Percentiles rank a stretch among this genome's conserved stretches.
These are phyloP conservation scores for Drepanosiphum platanoidis DNA, from an alignment of 2,888 invertebrate genomes.

Conservation along the genomic window DNA sequence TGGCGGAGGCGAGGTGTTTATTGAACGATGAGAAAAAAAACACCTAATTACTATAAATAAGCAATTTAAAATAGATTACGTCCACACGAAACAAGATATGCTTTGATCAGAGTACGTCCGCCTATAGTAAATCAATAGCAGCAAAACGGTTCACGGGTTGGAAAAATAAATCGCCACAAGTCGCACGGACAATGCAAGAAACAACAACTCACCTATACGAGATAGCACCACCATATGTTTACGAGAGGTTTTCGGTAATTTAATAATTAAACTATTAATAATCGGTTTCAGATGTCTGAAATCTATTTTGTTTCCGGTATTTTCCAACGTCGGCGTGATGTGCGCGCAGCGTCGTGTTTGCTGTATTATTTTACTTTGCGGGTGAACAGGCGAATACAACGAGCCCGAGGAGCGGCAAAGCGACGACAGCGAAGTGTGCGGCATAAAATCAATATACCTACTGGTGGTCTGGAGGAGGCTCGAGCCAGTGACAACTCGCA, in stretches of 20 bases:
- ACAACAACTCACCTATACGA: constrained; percentile 47
- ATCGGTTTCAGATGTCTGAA: constrained; percentile 21
- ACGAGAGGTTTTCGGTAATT: constrained; percentile 49
- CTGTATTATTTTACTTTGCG: not conserved
- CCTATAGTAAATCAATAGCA: no score
- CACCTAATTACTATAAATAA: not conserved
- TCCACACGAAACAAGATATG: no score
- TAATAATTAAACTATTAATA: constrained; percentile 34
- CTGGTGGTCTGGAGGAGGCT: constrained; percentile 40
- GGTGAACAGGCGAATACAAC: not conserved
- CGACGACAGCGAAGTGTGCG: constrained; percentile 9
- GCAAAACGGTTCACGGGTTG: not conserved
- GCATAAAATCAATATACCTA: constrained; percentile 51
- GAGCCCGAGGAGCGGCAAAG: not conserved
- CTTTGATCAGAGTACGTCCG: no score
- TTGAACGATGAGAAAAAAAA: no score
- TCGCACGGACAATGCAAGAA: not conserved
- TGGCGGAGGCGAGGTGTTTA: no score
- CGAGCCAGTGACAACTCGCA: constrained; percentile 36
- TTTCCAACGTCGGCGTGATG: not conserved
- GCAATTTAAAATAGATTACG: not conserved
- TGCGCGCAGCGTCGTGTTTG: not conserved
- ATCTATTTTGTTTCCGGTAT: constrained; percentile 26
- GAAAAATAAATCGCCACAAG: not conserved
- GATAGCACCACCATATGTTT: constrained; percentile 62